Evolutionary conservation across 2,888 invertebrate genomes (phyloP).

Genomic region (Anoncus sp.): DNA sequence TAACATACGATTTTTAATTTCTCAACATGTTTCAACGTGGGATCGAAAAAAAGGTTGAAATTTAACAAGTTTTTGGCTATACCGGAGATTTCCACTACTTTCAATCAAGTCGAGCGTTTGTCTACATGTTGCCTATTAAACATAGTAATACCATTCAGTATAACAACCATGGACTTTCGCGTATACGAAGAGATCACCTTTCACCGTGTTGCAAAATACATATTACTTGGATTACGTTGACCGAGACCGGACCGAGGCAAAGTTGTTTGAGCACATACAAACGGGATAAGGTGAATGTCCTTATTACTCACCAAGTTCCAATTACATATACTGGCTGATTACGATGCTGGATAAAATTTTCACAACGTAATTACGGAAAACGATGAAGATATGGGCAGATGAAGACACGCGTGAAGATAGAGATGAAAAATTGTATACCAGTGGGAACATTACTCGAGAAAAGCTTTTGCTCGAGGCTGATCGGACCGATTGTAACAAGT

Average conservation of each 20-base stretch:
- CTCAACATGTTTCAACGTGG: too few species aligned
- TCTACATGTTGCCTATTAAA: constrained; percentile 1
- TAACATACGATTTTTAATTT: too few species aligned
- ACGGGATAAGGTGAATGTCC: constrained; percentile 34
- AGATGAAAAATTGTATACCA: neutral
- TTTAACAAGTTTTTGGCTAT: too few species aligned
- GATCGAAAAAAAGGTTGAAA: too few species aligned
- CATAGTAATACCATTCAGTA: constrained; percentile 11
- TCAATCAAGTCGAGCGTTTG: constrained; percentile 33
- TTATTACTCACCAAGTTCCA: constrained; percentile 32
- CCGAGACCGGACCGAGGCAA: constrained; percentile 52
- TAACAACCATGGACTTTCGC: constrained; percentile 15
- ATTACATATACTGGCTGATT: constrained; percentile 19
- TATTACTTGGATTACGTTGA: constrained; percentile 43
- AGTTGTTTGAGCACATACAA: constrained; percentile 23
- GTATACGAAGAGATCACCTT: constrained; percentile 57
- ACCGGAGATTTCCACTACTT: constrained; percentile 41
- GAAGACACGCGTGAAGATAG: neutral
- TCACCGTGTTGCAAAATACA: constrained; percentile 62
- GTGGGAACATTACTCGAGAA: neutral
- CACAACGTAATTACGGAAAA: neutral
- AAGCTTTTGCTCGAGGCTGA: neutral
- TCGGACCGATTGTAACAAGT: neutral
- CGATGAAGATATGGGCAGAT: neutral
- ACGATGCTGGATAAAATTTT: neutral